Evolutionary conservation across 2,888 invertebrate genomes (phyloP).

Genomic region (Oscheius onirici): DNA sequence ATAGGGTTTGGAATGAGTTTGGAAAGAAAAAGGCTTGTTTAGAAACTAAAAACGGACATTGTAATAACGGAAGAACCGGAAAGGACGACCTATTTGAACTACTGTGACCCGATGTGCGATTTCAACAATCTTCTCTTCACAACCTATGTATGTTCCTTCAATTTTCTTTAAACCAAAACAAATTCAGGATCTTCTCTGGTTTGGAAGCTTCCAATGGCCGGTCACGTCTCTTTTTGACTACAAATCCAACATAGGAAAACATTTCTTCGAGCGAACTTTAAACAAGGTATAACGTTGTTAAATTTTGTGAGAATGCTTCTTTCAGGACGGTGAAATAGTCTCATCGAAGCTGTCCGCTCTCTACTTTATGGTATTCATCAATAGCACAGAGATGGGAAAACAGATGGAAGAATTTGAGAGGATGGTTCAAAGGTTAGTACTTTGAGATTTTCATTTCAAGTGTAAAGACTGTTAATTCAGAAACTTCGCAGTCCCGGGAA

Average conservation of each 20-base stretch:
- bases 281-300: neutral
- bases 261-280: conserved; percentile 44
- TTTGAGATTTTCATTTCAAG: neutral
- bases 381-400: conserved; percentile 40
- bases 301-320: neutral
- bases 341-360: conserved; percentile 47
- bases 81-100: conserved; percentile 48
- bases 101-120: conserved; percentile 51
- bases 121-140: conserved; percentile 55
- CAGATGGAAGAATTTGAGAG: conserved; percentile 49
- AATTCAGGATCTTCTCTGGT: conserved; percentile 21
- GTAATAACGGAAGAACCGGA: conserved; percentile 26
- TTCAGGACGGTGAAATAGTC: conserved; percentile 29
- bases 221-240: conserved; percentile 42
- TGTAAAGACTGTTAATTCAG: too few relatives aligned
- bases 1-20: conserved; percentile 31
- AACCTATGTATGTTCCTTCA: conserved; percentile 29
- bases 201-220: conserved; percentile 45
- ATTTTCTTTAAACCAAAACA: neutral
- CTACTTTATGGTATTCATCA: conserved; percentile 56
- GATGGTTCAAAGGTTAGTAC: conserved; percentile 31
- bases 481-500: too few relatives aligned
- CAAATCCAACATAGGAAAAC: conserved; percentile 59
- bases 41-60: conserved; percentile 15
- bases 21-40: neutral